Percentiles rank a stretch among this genome's conserved stretches.
Evolutionary conservation across 1,140 invertebrate genomes (phyloP).

Genomic region (Caenorhabditis briggsae): DNA sequence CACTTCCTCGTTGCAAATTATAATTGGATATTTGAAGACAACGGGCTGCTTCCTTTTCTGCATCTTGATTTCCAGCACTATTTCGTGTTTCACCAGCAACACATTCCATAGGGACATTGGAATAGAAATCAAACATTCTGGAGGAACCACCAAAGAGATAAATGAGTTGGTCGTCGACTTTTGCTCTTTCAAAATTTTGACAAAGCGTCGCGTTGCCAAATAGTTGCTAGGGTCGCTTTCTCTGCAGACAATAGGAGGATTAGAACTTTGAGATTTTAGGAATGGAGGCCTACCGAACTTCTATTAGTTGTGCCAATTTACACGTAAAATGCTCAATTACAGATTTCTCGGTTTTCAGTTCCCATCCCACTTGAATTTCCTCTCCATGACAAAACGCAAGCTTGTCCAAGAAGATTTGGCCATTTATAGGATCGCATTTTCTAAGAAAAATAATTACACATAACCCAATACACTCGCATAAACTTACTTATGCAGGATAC

Average conservation of each 20-base stretch:
- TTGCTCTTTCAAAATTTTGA: conserved; percentile 13
- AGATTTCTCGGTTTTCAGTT: conserved; percentile 53
- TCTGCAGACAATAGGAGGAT: conserved; percentile 5
- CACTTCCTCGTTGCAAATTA: conserved; percentile 55
- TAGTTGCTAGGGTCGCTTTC: conserved; percentile 50
- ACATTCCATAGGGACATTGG: conserved; percentile 61
- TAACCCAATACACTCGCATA: neutral
- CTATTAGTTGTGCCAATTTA: conserved; percentile 3
- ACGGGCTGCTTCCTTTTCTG: conserved; percentile 39
- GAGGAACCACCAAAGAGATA: neutral
- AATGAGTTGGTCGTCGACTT: conserved; percentile 14
- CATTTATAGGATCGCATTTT: conserved; percentile 64
- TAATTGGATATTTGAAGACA: conserved; percentile 54
- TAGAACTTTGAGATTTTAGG: conserved; percentile 23
- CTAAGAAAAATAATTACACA: conserved; percentile 10
- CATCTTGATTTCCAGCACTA: conserved; percentile 59
- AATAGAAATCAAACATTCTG: conserved; percentile 38
- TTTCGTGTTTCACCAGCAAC: conserved; percentile 18
- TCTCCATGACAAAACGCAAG: conserved; percentile 54
- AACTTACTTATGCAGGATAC: conserved; percentile 57
- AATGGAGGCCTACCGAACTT: conserved; percentile 23
- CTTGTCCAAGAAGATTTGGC: conserved; percentile 61
- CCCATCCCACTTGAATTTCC: conserved; percentile 60
- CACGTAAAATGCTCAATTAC: conserved; percentile 34
- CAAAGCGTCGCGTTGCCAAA: conserved; percentile 33